A percentile compares a stretch with the other conserved stretches of the same genome.
phyloP scores from a whole-genome alignment of 2,888 invertebrate species.

The Napeogenes sylphis region DNA sequence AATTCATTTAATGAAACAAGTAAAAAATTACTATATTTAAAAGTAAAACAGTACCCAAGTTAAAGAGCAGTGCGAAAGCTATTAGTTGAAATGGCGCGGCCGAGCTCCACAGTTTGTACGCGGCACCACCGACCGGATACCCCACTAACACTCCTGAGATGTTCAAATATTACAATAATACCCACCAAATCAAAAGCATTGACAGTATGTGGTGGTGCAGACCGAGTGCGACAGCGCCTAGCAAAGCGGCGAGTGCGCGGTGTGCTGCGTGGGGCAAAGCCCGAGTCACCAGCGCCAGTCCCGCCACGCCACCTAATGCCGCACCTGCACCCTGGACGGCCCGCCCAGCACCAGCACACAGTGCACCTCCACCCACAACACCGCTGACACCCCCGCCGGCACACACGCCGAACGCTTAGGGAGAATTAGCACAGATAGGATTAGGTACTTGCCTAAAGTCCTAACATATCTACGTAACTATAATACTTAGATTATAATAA shows the following conservation, averaged over 20 bases:
- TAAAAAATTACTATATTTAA: no score
- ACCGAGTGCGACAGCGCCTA: constrained; percentile 68
- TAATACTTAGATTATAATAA: no score
- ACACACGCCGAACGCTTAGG: constrained; percentile 30
- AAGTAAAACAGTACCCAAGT: constrained; percentile 44
- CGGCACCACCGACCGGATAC: constrained; percentile 64
- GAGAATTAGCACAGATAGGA: background rate
- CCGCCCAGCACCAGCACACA: constrained; percentile 42
- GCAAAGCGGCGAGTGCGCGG: constrained; percentile 51
- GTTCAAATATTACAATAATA: no score
- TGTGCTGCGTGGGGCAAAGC: constrained; percentile 40
- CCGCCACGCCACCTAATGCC: constrained; percentile 55
- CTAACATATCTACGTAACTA: no score
- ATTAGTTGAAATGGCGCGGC: constrained; percentile 60
- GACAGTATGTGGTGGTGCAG: no score
- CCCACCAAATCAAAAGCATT: no score
- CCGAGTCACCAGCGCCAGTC: constrained; percentile 53
- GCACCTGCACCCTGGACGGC: constrained; percentile 57
- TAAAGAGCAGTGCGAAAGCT: constrained; percentile 44
- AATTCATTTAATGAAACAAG: no score
- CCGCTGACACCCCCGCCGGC: constrained; percentile 32
- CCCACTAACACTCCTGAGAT: constrained; percentile 64
- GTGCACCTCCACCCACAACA: constrained; percentile 35
- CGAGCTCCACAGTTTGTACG: constrained; percentile 54
- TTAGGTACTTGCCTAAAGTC: background rate